A percentile compares a stretch with the other conserved stretches of the same genome.
These are phyloP conservation scores for Hypocryptadius cinnamomeus DNA, from an alignment of 2,113 vertebrate genomes.

Conservation along the genomic window DNA sequence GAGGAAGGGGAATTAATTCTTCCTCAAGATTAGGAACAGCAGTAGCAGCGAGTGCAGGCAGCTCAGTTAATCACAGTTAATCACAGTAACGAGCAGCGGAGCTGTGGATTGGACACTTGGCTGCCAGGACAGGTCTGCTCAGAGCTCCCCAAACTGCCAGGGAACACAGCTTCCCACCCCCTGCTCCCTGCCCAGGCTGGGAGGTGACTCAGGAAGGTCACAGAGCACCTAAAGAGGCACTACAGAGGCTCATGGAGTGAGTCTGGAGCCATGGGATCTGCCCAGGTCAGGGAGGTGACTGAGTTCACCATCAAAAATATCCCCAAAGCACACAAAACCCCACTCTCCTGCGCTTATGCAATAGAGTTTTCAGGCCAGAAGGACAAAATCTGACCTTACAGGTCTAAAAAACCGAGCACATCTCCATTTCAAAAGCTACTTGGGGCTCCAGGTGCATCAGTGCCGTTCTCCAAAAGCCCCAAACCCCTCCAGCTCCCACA, in stretches of 20 bases:
- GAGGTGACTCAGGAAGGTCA: background rate
- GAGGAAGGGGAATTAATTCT: background rate
- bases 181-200: background rate
- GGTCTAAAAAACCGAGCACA: background rate
- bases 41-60: background rate
- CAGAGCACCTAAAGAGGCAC: background rate
- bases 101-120: background rate
- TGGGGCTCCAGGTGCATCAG: background rate
- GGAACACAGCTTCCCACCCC: accelerated
- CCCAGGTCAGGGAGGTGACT: background rate
- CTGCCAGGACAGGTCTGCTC: background rate
- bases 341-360: background rate
- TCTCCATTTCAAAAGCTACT: background rate
- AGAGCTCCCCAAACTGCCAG: background rate
- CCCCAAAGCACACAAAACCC: background rate
- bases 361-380: background rate
- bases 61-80: background rate
- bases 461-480: accelerated
- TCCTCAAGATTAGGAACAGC: background rate
- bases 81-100: background rate
- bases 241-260: accelerated
- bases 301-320: background rate
- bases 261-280: background rate
- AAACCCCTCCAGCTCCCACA: background rate
- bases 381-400: background rate